Conservation (phyloP, 2,888 invertebrate species). For the Athripsodes cinereus region DNA sequence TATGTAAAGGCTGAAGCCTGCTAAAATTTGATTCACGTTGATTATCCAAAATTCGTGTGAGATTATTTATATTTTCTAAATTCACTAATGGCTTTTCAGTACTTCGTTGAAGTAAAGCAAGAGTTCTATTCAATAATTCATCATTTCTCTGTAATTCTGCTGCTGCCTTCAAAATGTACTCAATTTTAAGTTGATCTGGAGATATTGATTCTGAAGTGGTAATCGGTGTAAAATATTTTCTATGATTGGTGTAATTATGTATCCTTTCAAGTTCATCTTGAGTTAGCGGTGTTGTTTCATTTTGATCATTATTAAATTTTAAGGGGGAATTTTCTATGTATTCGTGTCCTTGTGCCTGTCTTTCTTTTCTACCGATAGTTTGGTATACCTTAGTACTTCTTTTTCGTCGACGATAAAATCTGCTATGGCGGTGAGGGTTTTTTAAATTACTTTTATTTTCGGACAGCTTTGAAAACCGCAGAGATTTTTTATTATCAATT, state of each 20-base stretch:
- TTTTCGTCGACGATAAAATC: constrained; percentile 43
- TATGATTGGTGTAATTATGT: constrained; percentile 22
- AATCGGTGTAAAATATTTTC: constrained; percentile 21
- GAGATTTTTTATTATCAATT: background rate
- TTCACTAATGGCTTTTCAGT: background rate
- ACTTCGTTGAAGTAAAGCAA: background rate
- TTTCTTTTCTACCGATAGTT: constrained; percentile 40
- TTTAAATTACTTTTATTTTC: constrained; percentile 36
- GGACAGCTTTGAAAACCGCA: background rate
- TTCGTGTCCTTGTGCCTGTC: constrained; percentile 26
- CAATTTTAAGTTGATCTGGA: constrained; percentile 20
- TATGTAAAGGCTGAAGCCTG: background rate
- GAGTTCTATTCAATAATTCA: background rate
- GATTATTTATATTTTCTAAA: background rate
- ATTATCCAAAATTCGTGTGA: too few species aligned
- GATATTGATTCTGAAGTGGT: constrained; percentile 17
- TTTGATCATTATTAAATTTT: background rate
- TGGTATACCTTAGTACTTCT: constrained; percentile 40
- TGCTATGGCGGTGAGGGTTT: constrained; percentile 38
- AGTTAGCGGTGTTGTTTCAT: background rate
- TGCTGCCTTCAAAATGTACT: constrained; percentile 14
- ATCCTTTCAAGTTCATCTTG: background rate
- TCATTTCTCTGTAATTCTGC: constrained; percentile 12
- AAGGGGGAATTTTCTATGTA: too few species aligned
- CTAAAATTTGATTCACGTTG: background rate